Base-by-base conservation (phyloP, 92 coral and sea anemone species). In the Nematostella vectensis region DNA sequence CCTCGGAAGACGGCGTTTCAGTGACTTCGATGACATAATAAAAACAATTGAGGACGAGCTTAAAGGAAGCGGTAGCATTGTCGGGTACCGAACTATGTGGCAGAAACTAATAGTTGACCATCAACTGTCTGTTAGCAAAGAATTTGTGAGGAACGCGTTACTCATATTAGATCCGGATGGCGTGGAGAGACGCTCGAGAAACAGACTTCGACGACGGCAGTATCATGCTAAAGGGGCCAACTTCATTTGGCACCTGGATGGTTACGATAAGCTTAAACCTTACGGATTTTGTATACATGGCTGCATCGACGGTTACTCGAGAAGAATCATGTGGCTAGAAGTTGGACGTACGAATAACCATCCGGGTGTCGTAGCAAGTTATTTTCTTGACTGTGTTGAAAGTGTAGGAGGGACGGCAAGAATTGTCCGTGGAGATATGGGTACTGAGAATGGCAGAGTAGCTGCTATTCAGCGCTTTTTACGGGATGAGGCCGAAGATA, bases 401-500 rank as follows among this genome's bases (percentile, higher is more conserved):
- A 74, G 65, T 49, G 33, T 74, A 29, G 72, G 78, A 43, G 88
- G 78, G 17, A 78, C 66, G 31, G 73, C 80, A 27, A 49, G 27
- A 16, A 57, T 68, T 15, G 49, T 66, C 25, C 75, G 79, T 21
- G 71, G 70, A 45, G 79, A 75, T 65, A 75, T 75, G 12, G 79
- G 79, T 28, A 81, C 88, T 19, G 83, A 70, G 59, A 81, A 81
- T 55, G 79, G 52, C 13, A 54, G 59, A 45, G 65, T 74, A 31
- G 64, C 82, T 17, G 89, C 67, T 1, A 81, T 81, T 67, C 89
- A 75, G 65, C 63, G 79, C 52, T 81, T 76, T 36, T 61, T 81
- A 19, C 59, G 79, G 59, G 82, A 77, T 43, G 55, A 80, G 39
- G 81, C 61, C 24, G 63, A 40, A 29, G 80, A 80, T 63, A 62